Evolutionary conservation across 2,113 vertebrate genomes (phyloP), one percentile per base, ranked within the genome.

Genomic region (Falco punctatus): DNA sequence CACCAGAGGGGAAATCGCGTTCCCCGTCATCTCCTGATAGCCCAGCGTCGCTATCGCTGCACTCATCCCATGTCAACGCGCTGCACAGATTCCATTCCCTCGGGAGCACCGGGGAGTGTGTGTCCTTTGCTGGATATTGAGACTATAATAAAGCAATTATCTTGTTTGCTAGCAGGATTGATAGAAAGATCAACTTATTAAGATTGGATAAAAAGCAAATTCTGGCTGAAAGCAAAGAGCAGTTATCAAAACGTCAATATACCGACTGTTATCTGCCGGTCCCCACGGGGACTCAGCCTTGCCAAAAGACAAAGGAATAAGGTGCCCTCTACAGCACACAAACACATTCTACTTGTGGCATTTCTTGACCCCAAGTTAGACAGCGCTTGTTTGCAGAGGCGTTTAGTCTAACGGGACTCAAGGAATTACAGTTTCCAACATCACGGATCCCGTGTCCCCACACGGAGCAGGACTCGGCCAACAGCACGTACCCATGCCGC

Each of bases 391-490:
- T 54, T 74, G 49, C 33, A 0, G 7, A 65, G 71, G 49, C 11
- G 1, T 9, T 9, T 2, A 4, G 20, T 15, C 7, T 15, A 17
- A 52, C 0, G 2, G 83, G 42, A 84, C 46, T 13, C 1, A 0
- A 0, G 46, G 83, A 22, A 44, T 91, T 32, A 1, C 3, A 2
- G 38, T 28, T 62, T 11, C 62, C 16, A 2, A 1, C 21, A 6
- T 6, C n/a, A 9, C 42, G 9, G 70, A 14, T 8, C 3, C 1
- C 3, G 4, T 0, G 15, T 19, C 38, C 17, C 26, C 1, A 0
- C 1, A 0, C 1, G 1, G 66, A 75, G 71, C 11, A 0, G 42
- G 30, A 17, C 49, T 38, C 2, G 0, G 13, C 57, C 75, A 13
- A 24, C 33, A 22, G 52, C 2, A 4, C 2, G 0, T 4, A 1